Percentiles rank a stretch among this genome's conserved stretches.
These are phyloP conservation scores for Fratercula arctica DNA, from an alignment of 2,797 vertebrate species.

Conservation along the genomic window DNA sequence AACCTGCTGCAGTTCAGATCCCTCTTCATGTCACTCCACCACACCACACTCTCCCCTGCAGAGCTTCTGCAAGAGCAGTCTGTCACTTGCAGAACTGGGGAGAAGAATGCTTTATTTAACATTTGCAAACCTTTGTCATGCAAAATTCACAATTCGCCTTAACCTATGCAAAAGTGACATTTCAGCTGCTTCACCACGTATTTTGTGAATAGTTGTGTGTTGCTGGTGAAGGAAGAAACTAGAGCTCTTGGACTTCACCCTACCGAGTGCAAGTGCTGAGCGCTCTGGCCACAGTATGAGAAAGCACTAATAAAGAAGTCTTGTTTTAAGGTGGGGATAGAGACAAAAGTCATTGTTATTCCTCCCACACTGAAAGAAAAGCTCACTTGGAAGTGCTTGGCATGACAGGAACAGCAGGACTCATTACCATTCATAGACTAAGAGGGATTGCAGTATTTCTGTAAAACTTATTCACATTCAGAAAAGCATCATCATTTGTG, in stretches of 20 bases:
- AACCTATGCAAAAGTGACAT: background rate
- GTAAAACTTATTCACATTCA: background rate
- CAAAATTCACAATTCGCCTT: background rate
- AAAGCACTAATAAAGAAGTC: background rate
- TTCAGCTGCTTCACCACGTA: background rate
- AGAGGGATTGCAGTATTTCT: background rate
- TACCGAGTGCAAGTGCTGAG: background rate
- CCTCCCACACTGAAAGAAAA: background rate
- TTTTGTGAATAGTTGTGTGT: background rate
- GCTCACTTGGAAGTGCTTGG: background rate
- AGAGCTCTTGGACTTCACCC: background rate
- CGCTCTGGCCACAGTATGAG: background rate
- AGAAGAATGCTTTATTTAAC: background rate
- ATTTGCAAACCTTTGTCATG: background rate
- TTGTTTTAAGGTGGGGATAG: background rate
- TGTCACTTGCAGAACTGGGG: background rate
- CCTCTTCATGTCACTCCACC: background rate
- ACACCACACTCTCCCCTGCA: background rate
- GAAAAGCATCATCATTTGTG: background rate
- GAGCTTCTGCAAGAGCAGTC: background rate
- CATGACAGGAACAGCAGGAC: background rate
- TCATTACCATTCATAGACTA: background rate
- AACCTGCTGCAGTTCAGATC: background rate
- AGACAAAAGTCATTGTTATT: background rate
- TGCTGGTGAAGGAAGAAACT: background rate